Base-by-base conservation (phyloP, 2,888 invertebrate species). In the Muscina levida region DNA sequence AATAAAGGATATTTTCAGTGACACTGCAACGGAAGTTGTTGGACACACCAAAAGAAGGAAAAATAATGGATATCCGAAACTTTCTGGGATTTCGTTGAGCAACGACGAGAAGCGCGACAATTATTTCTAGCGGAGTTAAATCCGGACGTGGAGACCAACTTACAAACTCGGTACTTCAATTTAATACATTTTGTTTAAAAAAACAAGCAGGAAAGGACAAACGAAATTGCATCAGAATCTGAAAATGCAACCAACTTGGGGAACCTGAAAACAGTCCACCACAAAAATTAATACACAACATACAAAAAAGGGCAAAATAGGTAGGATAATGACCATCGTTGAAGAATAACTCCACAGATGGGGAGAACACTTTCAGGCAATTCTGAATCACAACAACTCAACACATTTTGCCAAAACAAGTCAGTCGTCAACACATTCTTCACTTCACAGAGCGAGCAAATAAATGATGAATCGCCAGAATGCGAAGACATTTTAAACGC, bases 31-130 rank as follows among this genome's bases (percentile, higher is more conserved):
- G 46, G 46, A 46, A 46, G 17, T 46, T 8, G n/a, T 46, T 46
- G 46, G 46, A 11, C 46, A 46, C 17, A 15, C 6, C 13, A 3
- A 15, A 57, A 57, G 17, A 24, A 57, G 26, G 31, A 57, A 57
- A 24, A 24, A 57, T 1, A 57, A 57, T 57, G 57, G 57, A n/a
- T 57, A 15, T 57, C 57, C 26, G 31, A 31, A 31, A 31, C 31
- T 5, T 31, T 31, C 11, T 44, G 44, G 13, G 44, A 44, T 44
- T 13, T 44, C 44, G 10, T 44, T 44, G 44, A n/a, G 13, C 10
- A 44, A 44, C 4, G n/a, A 44, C 44, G 10, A 44, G 44, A 44
- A 44, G 44, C 44, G 10, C 5, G 5, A 44, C 44, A 8, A 8
- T 13, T 44, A 44, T 13, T 44, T 44, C 11, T 44, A 44, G 44